Evolutionary conservation across 2,113 vertebrate genomes (phyloP), one percentile per base, ranked within the genome.

Genomic region (Corythornis vintsioides): DNA sequence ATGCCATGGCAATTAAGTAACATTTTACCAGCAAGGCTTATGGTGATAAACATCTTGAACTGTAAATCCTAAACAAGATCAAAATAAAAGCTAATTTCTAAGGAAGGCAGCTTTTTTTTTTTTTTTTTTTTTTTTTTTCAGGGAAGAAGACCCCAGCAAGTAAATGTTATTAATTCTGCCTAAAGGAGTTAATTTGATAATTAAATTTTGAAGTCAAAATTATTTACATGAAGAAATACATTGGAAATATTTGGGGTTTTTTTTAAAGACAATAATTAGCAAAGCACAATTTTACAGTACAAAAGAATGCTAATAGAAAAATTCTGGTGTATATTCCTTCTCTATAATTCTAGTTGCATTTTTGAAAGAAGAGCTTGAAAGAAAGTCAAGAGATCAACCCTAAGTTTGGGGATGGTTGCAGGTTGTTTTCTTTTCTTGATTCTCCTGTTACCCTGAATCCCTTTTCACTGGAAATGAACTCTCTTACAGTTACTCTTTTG

Each of bases 401-500:
- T 17, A 29, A 3, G 22, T 48, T 64, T 18, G 17, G 33, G 20
- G 43, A 83, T 50, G 14, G 15, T 3, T 6, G 38, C 15, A 7
- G 10, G 8, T 0, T 1, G n/a, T 80, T 50, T 21, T 45, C 38
- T 24, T 65, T 48, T 13, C 48, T 66, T 53, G 11, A 72, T 50
- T 61, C 16, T 79, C 10, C n/a, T 43, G 2, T 60, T 55, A 38
- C 4, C 24, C 0, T 63, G 12, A 59, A 77, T 63, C 63, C 40
- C 33, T 33, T 83, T 71, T 42, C 64, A 66, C 33, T 55, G 15
- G 24, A 72, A 57, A 0, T 1, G 3, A 43, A 40, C n/a, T 63
- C 38, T 65, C 15, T 15, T 19, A 5, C 4, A 47, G 22, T 50
- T 85, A 94, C 91, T 94, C 57, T 96, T 83, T 95, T 93, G 93